A percentile compares a stretch with the other conserved stretches of the same genome.
Conservation (phyloP, 2,888 invertebrate species). For the Hydropsyche betteni region DNA sequence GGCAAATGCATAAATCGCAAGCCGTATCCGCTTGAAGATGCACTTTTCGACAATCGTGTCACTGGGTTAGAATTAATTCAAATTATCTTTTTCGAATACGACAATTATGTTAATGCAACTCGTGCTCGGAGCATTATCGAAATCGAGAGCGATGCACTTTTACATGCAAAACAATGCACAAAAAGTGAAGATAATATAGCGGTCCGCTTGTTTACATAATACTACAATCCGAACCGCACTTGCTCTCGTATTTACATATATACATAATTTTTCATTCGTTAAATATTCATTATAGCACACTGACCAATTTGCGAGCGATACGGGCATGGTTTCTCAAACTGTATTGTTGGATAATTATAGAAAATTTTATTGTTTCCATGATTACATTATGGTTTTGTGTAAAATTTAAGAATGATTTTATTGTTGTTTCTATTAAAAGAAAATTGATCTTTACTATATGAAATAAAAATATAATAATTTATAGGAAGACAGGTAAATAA, state of each 20-base stretch:
- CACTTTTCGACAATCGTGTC: neutral
- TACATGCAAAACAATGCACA: slow-evolving; percentile 31
- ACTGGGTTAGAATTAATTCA: neutral
- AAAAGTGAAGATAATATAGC: slow-evolving; percentile 37
- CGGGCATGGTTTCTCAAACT: slow-evolving; percentile 31
- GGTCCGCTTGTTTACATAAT: slow-evolving; percentile 40
- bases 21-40: neutral
- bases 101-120: slow-evolving; percentile 1
- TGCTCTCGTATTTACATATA: slow-evolving; percentile 45
- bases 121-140: neutral
- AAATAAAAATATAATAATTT: no score
- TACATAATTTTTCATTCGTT: slow-evolving; percentile 47
- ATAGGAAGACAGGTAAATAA: no score
- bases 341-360: neutral
- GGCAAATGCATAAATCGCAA: neutral
- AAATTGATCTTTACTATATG: no score
- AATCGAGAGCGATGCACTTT: slow-evolving; percentile 25
- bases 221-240: slow-evolving; percentile 40
- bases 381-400: no score
- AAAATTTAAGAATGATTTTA: no score
- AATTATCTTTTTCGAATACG: neutral
- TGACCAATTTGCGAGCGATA: slow-evolving; percentile 41
- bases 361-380: no score
- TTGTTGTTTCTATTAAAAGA: no score
- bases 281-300: slow-evolving; percentile 45